Percentiles rank a stretch among this genome's conserved stretches.
These are phyloP conservation scores for Capromys pilorides DNA, from an alignment of 2,797 vertebrate genomes.

Conservation along the genomic window DNA sequence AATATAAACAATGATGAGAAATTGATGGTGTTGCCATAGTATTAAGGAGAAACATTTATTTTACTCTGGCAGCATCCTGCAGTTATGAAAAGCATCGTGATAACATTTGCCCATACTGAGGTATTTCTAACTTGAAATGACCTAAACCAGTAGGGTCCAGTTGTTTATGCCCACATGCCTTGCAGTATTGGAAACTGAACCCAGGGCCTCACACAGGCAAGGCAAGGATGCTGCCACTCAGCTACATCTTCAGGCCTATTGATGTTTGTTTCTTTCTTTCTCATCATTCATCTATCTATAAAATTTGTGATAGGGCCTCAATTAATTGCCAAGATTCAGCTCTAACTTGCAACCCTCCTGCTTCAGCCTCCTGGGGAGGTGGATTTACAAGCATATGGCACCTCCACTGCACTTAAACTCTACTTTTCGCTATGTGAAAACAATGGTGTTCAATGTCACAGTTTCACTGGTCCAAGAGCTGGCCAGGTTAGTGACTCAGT, in stretches of 20 bases:
- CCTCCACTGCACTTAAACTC: not conserved
- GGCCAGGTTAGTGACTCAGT: not conserved
- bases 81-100: not conserved
- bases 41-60: not conserved
- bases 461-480: not conserved
- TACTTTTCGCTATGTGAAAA: not conserved
- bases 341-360: not conserved
- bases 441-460: not conserved
- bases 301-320: not conserved
- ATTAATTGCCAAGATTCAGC: not conserved
- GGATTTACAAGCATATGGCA: not conserved
- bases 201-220: not conserved
- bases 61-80: not conserved
- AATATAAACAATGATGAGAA: conserved; percentile 68
- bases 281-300: not conserved
- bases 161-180: accelerated
- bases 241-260: not conserved
- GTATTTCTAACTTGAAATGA: conserved; percentile 22
- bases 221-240: not conserved
- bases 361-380: not conserved
- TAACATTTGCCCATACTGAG: not conserved
- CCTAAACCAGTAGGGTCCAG: conserved; percentile 39
- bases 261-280: not conserved
- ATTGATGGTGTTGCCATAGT: conserved; percentile 29
- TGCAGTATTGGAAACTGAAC: not conserved